phyloP scores from a whole-genome alignment of 2,113 vertebrate species.

The Chionodraco myersi region DNA sequence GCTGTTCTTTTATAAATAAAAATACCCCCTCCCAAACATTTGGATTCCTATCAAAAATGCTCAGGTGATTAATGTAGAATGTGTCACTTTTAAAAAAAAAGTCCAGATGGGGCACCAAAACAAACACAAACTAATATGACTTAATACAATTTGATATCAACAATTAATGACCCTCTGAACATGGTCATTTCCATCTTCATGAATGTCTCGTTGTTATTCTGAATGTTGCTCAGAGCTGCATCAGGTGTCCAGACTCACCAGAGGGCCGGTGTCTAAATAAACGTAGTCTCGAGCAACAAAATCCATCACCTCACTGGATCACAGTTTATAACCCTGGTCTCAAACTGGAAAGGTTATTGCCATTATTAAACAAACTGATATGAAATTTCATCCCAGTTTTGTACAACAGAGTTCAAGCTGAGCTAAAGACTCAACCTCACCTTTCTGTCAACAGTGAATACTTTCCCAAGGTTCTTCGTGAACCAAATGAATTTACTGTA shows the following conservation, averaged over 20 bases:
- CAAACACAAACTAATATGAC: not conserved
- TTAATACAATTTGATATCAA: not conserved
- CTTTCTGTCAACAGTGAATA: constrained; percentile 11
- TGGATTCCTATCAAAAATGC: not conserved
- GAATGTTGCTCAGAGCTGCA: constrained; percentile 13
- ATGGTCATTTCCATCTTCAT: not conserved
- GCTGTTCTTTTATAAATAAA: too few relatives aligned
- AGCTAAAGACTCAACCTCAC: constrained; percentile 14
- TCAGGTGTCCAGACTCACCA: not conserved
- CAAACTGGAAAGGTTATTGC: constrained; percentile 14
- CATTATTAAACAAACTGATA: constrained; percentile 46
- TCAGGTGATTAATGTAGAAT: not conserved
- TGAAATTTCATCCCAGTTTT: constrained; percentile 52
- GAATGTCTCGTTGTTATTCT: constrained; percentile 25
- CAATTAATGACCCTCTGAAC: not conserved
- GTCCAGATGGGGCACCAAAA: not conserved
- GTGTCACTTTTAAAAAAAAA: not conserved
- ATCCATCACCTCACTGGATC: not conserved
- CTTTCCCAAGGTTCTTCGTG: constrained; percentile 56
- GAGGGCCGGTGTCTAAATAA: constrained; percentile 28
- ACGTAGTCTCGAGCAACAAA: constrained; percentile 26
- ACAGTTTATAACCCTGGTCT: constrained; percentile 14
- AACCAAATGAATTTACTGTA: constrained; percentile 7
- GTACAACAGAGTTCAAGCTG: constrained; percentile 57
- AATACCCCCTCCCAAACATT: not conserved